Base-by-base conservation (phyloP, 1,140 invertebrate genomes). In the Lasioglossum albipes region DNA sequence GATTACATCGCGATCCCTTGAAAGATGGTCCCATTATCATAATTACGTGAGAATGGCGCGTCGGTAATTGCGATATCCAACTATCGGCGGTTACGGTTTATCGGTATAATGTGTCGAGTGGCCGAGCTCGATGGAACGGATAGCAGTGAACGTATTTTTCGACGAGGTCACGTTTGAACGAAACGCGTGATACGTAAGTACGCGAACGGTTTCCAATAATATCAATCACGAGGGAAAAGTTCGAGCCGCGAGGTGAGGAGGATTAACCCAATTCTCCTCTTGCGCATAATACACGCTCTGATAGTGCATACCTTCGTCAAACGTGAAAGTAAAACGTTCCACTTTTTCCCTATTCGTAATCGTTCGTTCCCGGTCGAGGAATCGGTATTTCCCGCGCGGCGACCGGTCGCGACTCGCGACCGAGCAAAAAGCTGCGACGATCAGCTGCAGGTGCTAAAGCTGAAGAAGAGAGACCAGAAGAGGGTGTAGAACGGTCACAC, bases 281-380 rank as follows among this genome's bases (percentile, higher is more conserved):
- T 4, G 22, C 20, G 36, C 52, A 54, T 27, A 52, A 57, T 79
- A 54, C 18, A 73, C 36, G 45, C 36, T 73, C 69, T 73, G 66
- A 61, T 67, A 68, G 54, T 72, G 45, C 78, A 75, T 75, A 75
- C 79, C 79, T 69, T 68, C 22, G 42, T 67, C 42, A 52, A 75
- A 75, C 73, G 79, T 75, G 79, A 80, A 80, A 80, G 79, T 69
- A 67, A 72, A 74, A 75, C 45, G 79, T 69, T 80, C 79, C 73
- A 75, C 79, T 80, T 80, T 80, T 75, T 75, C 66, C 16, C 73
- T 68, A 75, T 75, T 75, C 54, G 64, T n/a, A 61, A 69, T 27
- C 54, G 72, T 75, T 75, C 36, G 36, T 36, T 36, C 36, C 36
- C 36, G 62, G 7, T 42, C 54, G 31, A 69, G 66, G 72, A 52